phyloP scores from a whole-genome alignment of 2,797 vertebrate species.

The Naso thynnoides region DNA sequence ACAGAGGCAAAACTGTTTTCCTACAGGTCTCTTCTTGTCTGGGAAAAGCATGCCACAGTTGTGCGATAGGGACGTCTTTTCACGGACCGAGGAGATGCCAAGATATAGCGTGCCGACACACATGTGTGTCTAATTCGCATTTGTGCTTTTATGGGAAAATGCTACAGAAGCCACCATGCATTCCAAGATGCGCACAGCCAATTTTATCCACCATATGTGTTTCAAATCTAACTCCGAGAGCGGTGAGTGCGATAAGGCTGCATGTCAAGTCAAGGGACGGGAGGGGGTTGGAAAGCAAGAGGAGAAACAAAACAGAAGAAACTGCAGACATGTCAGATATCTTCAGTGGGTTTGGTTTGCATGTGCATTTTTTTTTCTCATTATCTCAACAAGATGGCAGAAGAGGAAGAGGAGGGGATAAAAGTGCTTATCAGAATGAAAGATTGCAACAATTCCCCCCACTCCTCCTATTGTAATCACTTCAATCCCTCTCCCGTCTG shows the following conservation, averaged over 20 bases:
- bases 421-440: conserved; percentile 80
- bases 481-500: conserved; percentile 70
- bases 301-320: conserved; percentile 48
- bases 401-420: conserved; percentile 35
- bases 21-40: conserved; percentile 57
- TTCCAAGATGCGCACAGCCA: conserved; percentile 54
- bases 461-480: conserved; percentile 75
- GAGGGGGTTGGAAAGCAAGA: conserved; percentile 20
- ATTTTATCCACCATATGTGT: conserved; percentile 62
- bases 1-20: conserved; percentile 84
- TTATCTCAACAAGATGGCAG: conserved; percentile 56
- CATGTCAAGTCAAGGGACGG: conserved; percentile 52
- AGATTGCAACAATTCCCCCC: conserved; percentile 77
- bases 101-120: conserved; percentile 63
- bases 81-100: conserved; percentile 55
- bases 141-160: conserved; percentile 71
- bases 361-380: conserved; percentile 31
- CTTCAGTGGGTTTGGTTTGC: conserved; percentile 51
- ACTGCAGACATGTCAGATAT: conserved; percentile 59
- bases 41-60: conserved; percentile 61
- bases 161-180: conserved; percentile 47
- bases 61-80: conserved; percentile 72
- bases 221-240: conserved; percentile 59
- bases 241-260: conserved; percentile 52
- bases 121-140: conserved; percentile 76